Evolutionary conservation across 2,797 vertebrate genomes (phyloP), one percentile per base, ranked within the genome.

Genomic region (Pipistrellus pygmaeus): DNA sequence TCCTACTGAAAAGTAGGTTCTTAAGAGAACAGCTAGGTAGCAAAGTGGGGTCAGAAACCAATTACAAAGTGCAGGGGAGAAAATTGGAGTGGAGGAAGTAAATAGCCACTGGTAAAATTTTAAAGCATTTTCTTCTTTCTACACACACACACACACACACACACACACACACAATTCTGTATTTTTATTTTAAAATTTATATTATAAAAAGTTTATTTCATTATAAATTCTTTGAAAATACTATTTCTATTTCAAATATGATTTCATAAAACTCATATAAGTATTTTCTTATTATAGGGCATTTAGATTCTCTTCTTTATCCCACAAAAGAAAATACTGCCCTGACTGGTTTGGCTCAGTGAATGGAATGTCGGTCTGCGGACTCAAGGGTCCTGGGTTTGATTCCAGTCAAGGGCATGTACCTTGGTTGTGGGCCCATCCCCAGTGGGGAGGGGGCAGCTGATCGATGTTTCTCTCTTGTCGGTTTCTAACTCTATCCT

Each of bases 181-280:
- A 41, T 48, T 78, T 68, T 57, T 6, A 1, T 92, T 82, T 80
- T 30, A 21, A 80, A 92, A 87, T 25, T 51, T 44, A 62, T 77
- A 64, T 77, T 84, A 76, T 38, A 82, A 15, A 25, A 51, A 25
- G 8, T 4, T 27, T 71, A 53, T 78, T 17, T 73, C 48, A 84
- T 51, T 51, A 51, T 78, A 84, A n/a, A 68, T 44, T 91, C 13
- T 60, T 93, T 84, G 21, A 35, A 83, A 88, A 62, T 84, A 17
- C 18, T 51, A 48, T 57, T 60, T 87, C 35, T 75, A n/a, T 57
- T 80, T 55, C 68, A 84, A 75, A 71, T 44, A 44, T 64, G 3
- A 0, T 78, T 15, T 75, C 27, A 46, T 55, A 46, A 83, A 81
- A 69, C 13, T 80, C n/a, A 75, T 80, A 62, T 30, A 73, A 76